Base-by-base conservation (phyloP, 2,888 invertebrate species). In the Chymomyza procnemis region DNA sequence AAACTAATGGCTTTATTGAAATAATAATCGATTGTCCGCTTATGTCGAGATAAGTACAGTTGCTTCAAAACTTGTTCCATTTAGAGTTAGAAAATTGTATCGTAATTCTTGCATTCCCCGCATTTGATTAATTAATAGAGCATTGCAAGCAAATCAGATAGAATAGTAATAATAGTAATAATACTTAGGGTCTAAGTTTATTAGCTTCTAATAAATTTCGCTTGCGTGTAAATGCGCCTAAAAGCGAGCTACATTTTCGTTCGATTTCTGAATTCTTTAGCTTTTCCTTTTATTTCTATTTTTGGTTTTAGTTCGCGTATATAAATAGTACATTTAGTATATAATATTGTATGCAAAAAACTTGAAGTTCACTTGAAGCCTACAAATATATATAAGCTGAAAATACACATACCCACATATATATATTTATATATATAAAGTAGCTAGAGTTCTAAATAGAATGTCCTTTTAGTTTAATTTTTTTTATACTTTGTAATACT, bases 141-240 rank as follows among this genome's bases (percentile, higher is more conserved):
- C 55, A 55, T 18, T 57, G 30, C 18, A 57, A n/a, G n/a, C 34
- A 57, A 57, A 34, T 4, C 5, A 30, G 9, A 26, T 3, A 21
- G 19, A 6, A 54, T 12, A 4, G n/a, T n/a, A n/a, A n/a, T n/a
- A n/a, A n/a, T n/a, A n/a, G n/a, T 14, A 19, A 54, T 19, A 19
- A 19, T 22, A 54, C 22, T 41, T 41, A 41, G 3, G 12, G 34
- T 3, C 34, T 12, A 12, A 41, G 4, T 41, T 41, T 0, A 41
- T 41, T 12, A 9, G 12, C 34, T 41, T 12, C 34, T 6, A 18
- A 50, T 50, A 50, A 50, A 47, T 58, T 75, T 81, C 79, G 80
- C 79, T 71, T 82, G 84, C 84, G 82, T 83, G 82, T 81, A 84
- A 82, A 81, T 82, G 84, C 82, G 82, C 82, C 82, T 82, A 84